Base-by-base conservation (phyloP, 1,140 invertebrate genomes). In the Neomicropteryx cornuta region DNA sequence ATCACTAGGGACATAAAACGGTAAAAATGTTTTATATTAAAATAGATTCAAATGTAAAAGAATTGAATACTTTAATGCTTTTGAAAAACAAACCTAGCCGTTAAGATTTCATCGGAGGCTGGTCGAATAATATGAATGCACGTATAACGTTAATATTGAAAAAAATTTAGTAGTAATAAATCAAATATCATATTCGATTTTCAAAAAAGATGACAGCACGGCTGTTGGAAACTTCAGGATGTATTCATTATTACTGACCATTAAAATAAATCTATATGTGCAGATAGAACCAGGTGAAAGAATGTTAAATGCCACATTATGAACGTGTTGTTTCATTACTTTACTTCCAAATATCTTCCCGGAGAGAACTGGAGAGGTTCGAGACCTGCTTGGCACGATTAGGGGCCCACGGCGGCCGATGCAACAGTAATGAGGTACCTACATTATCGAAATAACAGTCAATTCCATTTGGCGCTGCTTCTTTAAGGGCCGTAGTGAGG, bases 381-480 rank as follows among this genome's bases (percentile, higher is more conserved):
- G 11, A 24, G 8, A 38, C n/a, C 34, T 5, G n/a, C n/a, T 24
- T 23, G 5, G n/a, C 18, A 21, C 5, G 5, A 10, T 23, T 36
- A n/a, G 18, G 18, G 10, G 5, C 11, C 6, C 10, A 14, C 8
- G 11, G 8, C n/a, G 24, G 8, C n/a, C n/a, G 8, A 27, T 27
- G 8, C 24, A 27, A n/a, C 24, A 27, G 8, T n/a, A 20, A 17
- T 18, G 16, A 22, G 13, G n/a, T 29, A 44, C 59, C 52, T 56
- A 80, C 79, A 60, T 82, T 82, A 46, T 82, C 79, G 55, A 82
- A 82, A 45, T 81, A 82, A 45, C 74, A 76, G 45, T 83, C 76
- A 2, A 82, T 52, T 23, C 78, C 79, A 11, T 77, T 56, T 0
- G 77, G 76, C 13, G 77, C 78, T 29, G 54, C 57, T 54, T 74